Base-by-base conservation (phyloP, 2,113 vertebrate genomes). In the Turnix velox region DNA sequence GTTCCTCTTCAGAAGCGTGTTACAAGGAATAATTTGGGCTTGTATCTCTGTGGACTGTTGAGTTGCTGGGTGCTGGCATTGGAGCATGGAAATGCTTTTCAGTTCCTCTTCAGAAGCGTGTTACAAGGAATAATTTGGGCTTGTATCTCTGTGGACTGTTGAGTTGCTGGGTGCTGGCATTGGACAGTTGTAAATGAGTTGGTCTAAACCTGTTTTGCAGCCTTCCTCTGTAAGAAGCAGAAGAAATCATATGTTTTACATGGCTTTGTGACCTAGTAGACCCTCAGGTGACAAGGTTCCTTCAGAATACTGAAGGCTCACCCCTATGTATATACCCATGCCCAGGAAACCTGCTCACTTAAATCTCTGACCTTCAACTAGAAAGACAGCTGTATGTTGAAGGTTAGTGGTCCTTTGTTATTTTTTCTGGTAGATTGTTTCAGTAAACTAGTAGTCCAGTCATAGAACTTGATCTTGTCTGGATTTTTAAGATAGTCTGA, bases 81-180 rank as follows among this genome's bases (percentile, higher is more conserved):
- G n/a, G 87, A 95, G 82, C 67, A 68, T 63, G 81, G 62, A 95
- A 84, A 94, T 88, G 48, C 35, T 59, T 40, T 93, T 90, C 77
- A 75, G 77, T 92, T 97, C 84, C 65, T 94, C 63, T 87, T 95
- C 66, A 35, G 89, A 92, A 95, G 58, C 27, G 8, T 85, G 81
- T 93, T 92, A 89, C 43, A 62, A 90, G 74, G 85, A 93, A 86
- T 92, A 88, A 95, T 91, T 97, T 84, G 46, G 14, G 23, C 94
- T 88, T 94, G 66, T 74, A 13, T 96, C 96, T 65, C 62, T 82
- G 91, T 77, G 37, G 35, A 58, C 35, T 67, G 65, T 92, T 57
- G 57, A 63, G 28, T 61, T 67, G 74, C 54, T 80, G 66, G 87
- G 33, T 69, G 39, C 81, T 91, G 72, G 72, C 55, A 55, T 51